phyloP scores from a whole-genome alignment of 2,113 vertebrate genomes.

The Propithecus coquereli region DNA sequence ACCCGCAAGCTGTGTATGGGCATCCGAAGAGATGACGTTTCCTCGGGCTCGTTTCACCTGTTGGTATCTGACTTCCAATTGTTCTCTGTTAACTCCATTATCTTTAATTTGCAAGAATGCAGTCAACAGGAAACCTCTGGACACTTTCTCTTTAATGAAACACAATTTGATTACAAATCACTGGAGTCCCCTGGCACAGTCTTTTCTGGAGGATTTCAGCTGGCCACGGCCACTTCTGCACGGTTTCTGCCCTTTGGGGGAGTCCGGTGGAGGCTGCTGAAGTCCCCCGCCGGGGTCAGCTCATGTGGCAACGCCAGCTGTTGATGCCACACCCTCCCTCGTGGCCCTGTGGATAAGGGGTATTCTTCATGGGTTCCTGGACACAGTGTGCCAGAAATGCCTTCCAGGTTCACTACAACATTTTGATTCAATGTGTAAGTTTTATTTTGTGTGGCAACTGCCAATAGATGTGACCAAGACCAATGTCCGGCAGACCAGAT shows the following conservation, averaged over 20 bases:
- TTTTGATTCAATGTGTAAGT: background rate
- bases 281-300: background rate
- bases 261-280: background rate
- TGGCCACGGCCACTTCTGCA: background rate
- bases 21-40: background rate
- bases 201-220: conserved; percentile 43
- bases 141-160: conserved; percentile 69
- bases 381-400: background rate
- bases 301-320: background rate
- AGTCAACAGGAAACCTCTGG: conserved; percentile 57
- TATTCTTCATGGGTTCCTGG: background rate
- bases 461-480: background rate
- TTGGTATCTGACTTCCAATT: conserved; percentile 55
- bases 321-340: background rate
- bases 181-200: background rate
- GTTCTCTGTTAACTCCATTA: conserved; percentile 67
- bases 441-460: background rate
- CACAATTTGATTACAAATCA: conserved; percentile 71
- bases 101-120: conserved; percentile 59
- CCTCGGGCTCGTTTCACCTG: background rate
- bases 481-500: background rate
- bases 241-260: background rate
- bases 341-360: background rate
- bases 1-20: fast-evolving
- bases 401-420: background rate